A percentile compares a stretch with the other conserved stretches of the same genome.
phyloP scores from a whole-genome alignment of 2,797 vertebrate genomes.

The Otolemur crassicaudatus region DNA sequence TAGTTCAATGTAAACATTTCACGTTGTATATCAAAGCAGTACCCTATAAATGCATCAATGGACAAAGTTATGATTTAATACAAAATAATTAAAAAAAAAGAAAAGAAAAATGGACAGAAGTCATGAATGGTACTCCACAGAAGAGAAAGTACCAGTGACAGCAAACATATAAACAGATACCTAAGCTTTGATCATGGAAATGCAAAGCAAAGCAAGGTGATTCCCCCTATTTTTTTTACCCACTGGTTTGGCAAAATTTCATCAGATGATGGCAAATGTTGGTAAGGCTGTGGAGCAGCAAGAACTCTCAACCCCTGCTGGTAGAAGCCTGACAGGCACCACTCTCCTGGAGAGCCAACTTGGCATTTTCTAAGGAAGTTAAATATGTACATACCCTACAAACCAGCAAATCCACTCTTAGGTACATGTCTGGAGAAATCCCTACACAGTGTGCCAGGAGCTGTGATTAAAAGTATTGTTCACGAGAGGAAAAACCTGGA shows the following conservation, averaged over 20 bases:
- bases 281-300: background rate
- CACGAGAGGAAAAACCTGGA: background rate
- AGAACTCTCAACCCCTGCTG: background rate
- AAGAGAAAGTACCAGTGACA: background rate
- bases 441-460: background rate
- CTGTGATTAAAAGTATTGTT: background rate
- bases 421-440: background rate
- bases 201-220: background rate
- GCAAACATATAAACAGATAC: background rate
- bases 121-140: background rate
- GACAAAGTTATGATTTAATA: no score
- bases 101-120: background rate
- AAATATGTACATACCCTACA: background rate
- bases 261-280: background rate
- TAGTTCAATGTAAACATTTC: no score
- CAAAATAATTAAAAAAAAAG: no score
- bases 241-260: background rate
- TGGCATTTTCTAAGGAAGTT: background rate
- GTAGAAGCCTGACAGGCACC: background rate
- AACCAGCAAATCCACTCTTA: background rate
- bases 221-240: no score
- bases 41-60: no score
- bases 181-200: background rate
- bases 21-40: no score
- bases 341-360: background rate